phyloP scores from a whole-genome alignment of 2,113 vertebrate genomes.

The Catharus bicknelli region DNA sequence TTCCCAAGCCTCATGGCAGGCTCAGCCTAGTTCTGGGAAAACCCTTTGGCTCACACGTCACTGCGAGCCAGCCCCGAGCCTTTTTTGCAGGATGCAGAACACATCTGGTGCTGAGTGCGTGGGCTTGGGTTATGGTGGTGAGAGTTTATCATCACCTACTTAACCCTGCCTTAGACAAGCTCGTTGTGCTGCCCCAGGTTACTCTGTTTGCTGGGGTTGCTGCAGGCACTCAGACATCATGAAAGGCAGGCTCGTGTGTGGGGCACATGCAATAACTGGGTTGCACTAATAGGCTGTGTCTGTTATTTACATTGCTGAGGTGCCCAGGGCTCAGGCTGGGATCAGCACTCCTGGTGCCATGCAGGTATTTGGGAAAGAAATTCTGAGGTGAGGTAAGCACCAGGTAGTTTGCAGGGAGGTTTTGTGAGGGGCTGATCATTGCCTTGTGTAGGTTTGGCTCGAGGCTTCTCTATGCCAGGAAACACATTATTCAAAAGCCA shows the following conservation, averaged over 20 bases:
- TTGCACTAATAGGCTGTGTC: background rate
- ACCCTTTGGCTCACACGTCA: background rate
- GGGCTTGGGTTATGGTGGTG: background rate
- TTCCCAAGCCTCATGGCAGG: background rate
- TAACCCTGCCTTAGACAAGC: background rate
- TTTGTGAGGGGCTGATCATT: background rate
- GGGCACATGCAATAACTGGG: background rate
- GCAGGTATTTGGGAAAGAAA: background rate
- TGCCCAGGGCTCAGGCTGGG: fast-evolving
- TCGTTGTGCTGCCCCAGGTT: background rate
- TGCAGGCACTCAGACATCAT: background rate
- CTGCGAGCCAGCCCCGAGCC: background rate
- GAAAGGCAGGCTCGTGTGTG: background rate
- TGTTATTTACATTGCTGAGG: background rate
- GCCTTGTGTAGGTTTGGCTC: background rate
- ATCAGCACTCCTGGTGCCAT: background rate
- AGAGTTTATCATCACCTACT: constrained; percentile 7
- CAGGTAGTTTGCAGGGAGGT: background rate
- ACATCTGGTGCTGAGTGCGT: background rate
- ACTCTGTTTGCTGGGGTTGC: background rate
- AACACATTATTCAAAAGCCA: background rate
- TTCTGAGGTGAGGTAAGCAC: fast-evolving
- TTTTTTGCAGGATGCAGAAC: background rate
- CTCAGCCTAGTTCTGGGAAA: constrained; percentile 11
- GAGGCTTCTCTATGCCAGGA: background rate